Conservation (phyloP, 1,140 invertebrate species). For the Pinna nobilis region DNA sequence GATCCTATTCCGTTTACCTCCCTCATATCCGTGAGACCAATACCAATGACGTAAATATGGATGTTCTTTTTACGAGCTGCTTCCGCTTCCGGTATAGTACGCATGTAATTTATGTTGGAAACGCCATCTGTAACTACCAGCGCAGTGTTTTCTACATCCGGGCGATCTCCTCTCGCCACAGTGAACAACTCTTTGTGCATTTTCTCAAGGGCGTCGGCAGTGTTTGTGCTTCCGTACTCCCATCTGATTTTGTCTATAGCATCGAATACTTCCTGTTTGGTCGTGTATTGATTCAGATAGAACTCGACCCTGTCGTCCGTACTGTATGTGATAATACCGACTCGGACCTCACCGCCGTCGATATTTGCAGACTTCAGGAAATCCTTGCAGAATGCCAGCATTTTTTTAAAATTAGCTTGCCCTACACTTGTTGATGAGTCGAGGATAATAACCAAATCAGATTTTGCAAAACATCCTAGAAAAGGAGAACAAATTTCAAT, state of each 20-base stretch:
- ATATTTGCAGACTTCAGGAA: constrained; percentile 43
- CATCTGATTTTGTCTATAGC: constrained; percentile 52
- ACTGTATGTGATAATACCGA: constrained; percentile 50
- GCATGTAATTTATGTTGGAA: constrained; percentile 48
- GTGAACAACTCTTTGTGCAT: constrained; percentile 44
- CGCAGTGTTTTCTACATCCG: constrained; percentile 46
- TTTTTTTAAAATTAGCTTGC: constrained; percentile 43
- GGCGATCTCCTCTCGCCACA: constrained; percentile 39
- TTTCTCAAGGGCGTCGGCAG: constrained; percentile 42
- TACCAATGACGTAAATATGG: constrained; percentile 52
- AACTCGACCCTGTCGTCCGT: constrained; percentile 40
- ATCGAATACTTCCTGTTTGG: constrained; percentile 24
- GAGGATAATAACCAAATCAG: constrained; percentile 46
- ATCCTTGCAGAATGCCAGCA: constrained; percentile 49
- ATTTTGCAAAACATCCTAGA: constrained; percentile 11
- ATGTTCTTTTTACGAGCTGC: constrained; percentile 26
- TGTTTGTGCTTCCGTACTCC: constrained; percentile 52
- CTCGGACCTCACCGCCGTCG: constrained; percentile 47
- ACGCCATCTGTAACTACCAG: constrained; percentile 59
- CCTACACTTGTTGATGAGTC: constrained; percentile 62
- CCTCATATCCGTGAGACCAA: constrained; percentile 33
- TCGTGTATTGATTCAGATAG: constrained; percentile 37
- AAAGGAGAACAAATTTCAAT: too few species aligned
- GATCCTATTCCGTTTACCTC: constrained; percentile 56
- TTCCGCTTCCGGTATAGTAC: constrained; percentile 50